Evolutionary conservation across 2,888 invertebrate species (phyloP).

Genomic region (Taenaris catops): DNA sequence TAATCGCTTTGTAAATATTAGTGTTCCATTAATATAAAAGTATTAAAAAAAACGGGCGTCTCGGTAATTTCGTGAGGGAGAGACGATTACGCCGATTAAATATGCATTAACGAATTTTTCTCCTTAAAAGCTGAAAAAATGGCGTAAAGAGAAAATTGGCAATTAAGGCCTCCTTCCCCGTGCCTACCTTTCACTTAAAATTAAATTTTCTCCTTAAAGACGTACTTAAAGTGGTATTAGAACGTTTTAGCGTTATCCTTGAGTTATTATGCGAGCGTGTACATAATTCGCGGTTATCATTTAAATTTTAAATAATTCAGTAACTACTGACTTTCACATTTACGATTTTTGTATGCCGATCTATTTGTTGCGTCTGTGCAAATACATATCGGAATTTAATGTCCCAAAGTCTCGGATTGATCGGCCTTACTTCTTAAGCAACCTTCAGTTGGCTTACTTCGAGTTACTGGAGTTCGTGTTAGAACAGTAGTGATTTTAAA

Average conservation of each 20-base stretch:
- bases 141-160: slow-evolving; percentile 77
- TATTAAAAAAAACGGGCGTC: slow-evolving; percentile 30
- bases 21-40: slow-evolving; percentile 30
- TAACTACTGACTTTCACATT: too few relatives aligned
- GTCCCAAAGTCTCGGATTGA: too few relatives aligned
- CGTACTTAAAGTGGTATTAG: slow-evolving; percentile 65
- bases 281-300: neutral
- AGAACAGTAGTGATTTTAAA: too few relatives aligned
- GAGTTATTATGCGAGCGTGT: slow-evolving; percentile 21
- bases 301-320: too few relatives aligned
- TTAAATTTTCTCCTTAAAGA: slow-evolving; percentile 67
- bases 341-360: too few relatives aligned
- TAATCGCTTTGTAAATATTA: slow-evolving; percentile 30
- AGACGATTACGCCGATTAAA: slow-evolving; percentile 75
- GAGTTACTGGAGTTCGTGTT: too few relatives aligned
- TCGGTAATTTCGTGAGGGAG: slow-evolving; percentile 45
- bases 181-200: slow-evolving; percentile 50
- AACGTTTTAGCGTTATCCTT: slow-evolving; percentile 27
- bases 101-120: slow-evolving; percentile 80
- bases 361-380: too few relatives aligned
- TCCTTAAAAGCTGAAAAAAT: slow-evolving; percentile 74
- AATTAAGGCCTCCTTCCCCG: slow-evolving; percentile 54
- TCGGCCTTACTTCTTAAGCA: too few relatives aligned
- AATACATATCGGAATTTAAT: too few relatives aligned
- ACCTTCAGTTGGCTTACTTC: too few relatives aligned